phyloP scores from a whole-genome alignment of 2,797 vertebrate genomes.

The Remorina albescens region DNA sequence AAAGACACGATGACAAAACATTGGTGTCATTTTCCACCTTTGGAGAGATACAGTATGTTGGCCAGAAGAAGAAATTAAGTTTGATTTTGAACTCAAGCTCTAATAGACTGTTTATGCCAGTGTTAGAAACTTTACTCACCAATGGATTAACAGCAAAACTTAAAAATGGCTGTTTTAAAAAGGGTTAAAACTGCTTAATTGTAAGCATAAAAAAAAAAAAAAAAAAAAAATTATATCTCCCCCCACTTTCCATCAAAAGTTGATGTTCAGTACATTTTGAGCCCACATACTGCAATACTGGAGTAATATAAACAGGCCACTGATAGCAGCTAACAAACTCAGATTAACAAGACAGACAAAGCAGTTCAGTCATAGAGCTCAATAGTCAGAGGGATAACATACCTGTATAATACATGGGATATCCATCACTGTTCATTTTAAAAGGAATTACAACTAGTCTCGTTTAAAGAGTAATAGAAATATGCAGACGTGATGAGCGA shows the following conservation, averaged over 20 bases:
- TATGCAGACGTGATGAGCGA: not conserved
- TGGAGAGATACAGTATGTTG: no score
- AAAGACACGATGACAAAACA: no score
- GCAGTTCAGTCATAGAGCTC: not conserved
- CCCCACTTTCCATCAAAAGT: conserved; percentile 9
- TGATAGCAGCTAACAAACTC: no score
- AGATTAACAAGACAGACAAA: not conserved
- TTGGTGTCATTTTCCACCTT: no score
- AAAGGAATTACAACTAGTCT: not conserved
- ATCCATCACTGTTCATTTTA: not conserved
- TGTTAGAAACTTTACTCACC: no score
- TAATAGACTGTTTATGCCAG: no score
- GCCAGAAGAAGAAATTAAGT: no score
- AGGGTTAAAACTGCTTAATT: not conserved
- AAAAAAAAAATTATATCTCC: not conserved
- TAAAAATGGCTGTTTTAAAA: not conserved
- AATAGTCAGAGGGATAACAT: not conserved
- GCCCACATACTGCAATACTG: not conserved
- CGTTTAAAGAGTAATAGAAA: not conserved
- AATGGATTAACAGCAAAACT: no score
- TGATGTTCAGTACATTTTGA: not conserved
- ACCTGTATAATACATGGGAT: not conserved
- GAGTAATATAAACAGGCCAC: not conserved
- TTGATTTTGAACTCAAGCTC: no score
- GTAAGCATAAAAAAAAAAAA: no score